These are phyloP conservation scores for Aphrocallistes beatrix DNA, from an alignment of 37 sponge, comb jelly and placozoan species.

Conservation along the genomic window DNA sequence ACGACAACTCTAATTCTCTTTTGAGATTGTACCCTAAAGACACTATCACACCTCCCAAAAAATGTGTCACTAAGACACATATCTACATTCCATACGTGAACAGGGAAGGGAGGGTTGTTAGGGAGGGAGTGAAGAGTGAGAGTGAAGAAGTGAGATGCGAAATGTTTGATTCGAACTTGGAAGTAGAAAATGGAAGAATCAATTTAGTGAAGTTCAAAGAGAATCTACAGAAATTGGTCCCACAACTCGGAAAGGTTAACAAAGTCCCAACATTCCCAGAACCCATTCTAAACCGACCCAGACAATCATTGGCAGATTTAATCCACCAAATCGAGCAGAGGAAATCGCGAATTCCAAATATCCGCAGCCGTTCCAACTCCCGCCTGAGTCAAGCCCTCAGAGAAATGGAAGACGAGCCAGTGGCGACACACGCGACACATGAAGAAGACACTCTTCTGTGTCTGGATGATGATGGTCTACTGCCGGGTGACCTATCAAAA, in stretches of 20 bases:
- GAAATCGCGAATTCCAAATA: not conserved
- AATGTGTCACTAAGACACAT: not conserved
- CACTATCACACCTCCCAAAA: not conserved
- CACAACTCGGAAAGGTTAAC: not conserved
- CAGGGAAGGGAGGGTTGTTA: not conserved
- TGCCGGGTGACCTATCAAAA: not conserved
- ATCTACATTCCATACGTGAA: slow-evolving; percentile 1
- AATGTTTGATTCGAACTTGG: not conserved
- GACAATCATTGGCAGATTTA: not conserved
- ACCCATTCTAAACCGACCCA: not conserved
- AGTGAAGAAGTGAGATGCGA: too few species aligned
- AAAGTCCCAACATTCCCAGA: not conserved
- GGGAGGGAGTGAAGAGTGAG: not conserved
- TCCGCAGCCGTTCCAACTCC: not conserved
- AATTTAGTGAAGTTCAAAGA: not conserved
- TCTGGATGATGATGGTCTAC: not conserved
- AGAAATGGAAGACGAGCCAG: not conserved
- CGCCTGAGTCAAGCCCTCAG: not conserved
- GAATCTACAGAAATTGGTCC: not conserved
- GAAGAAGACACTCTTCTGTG: too few species aligned
- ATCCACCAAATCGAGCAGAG: not conserved
- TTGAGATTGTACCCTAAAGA: not conserved
- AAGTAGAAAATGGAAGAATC: not conserved
- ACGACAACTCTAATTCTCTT: not conserved
- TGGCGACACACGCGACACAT: too few species aligned